A percentile compares a stretch with the other conserved stretches of the same genome.
These are phyloP conservation scores for Nylanderia fulva DNA, from an alignment of 1,140 invertebrate genomes.

Conservation along the genomic window DNA sequence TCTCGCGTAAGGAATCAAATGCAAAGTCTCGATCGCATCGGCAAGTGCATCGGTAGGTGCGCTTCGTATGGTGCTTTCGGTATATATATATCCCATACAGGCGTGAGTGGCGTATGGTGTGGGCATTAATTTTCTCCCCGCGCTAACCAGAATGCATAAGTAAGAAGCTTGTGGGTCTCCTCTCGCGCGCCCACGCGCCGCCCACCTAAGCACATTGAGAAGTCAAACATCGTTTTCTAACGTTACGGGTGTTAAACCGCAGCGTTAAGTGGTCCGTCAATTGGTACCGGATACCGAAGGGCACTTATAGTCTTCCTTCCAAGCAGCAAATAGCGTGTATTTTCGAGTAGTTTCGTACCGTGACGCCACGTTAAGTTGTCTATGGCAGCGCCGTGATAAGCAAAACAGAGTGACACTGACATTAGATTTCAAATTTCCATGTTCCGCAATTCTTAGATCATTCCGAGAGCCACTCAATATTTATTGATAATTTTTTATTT, in stretches of 20 bases:
- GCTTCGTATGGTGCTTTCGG: constrained; percentile 34
- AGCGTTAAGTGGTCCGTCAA: constrained; percentile 77
- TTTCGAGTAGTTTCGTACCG: constrained; percentile 51
- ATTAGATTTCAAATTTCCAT: neutral
- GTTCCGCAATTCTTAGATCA: neutral
- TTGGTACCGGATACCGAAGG: constrained; percentile 68
- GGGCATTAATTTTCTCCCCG: constrained; percentile 69
- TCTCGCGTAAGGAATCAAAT: constrained; percentile 51
- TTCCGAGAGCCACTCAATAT: neutral
- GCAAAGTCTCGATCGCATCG: constrained; percentile 58
- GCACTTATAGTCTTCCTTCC: constrained; percentile 49
- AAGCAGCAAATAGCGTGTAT: constrained; percentile 56
- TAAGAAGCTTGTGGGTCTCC: constrained; percentile 66
- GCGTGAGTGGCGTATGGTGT: constrained; percentile 30
- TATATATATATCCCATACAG: constrained; percentile 54
- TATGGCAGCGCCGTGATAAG: constrained; percentile 26
- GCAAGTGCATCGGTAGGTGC: constrained; percentile 43
- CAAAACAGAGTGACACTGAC: constrained; percentile 37
- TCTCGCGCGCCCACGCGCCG: constrained; percentile 76
- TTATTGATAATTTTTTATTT: too few species aligned
- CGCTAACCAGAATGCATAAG: constrained; percentile 74
- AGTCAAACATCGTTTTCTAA: constrained; percentile 67
- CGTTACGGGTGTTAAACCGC: constrained; percentile 70
- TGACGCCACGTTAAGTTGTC: constrained; percentile 52
- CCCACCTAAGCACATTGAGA: constrained; percentile 71